Conservation (phyloP, 2,888 invertebrate genomes). For the Nymphalis c-album region DNA sequence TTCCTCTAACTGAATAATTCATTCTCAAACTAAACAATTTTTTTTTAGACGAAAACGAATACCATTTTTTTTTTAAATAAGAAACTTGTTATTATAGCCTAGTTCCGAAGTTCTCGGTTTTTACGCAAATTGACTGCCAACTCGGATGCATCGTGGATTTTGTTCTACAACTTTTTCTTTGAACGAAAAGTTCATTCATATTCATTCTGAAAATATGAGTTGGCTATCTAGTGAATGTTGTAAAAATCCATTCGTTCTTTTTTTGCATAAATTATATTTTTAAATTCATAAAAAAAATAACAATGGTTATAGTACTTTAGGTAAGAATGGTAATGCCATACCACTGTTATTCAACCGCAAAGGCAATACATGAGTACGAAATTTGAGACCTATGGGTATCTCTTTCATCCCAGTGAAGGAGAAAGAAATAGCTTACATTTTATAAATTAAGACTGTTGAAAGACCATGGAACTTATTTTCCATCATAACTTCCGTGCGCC, state of each 20-base stretch:
- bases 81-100: constrained; percentile 26
- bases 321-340: too few relatives aligned
- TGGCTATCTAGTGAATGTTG: constrained; percentile 24
- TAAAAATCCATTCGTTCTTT: constrained; percentile 5
- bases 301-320: too few relatives aligned
- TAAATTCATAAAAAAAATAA: too few relatives aligned
- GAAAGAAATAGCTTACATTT: too few relatives aligned
- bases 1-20: neutral
- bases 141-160: constrained; percentile 32
- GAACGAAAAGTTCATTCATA: constrained; percentile 32
- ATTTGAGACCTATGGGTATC: too few relatives aligned
- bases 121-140: constrained; percentile 36
- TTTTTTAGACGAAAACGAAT: constrained; percentile 8
- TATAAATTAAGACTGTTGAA: too few relatives aligned
- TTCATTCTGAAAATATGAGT: constrained; percentile 28
- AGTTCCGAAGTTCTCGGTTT: constrained; percentile 29
- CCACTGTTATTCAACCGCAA: too few relatives aligned
- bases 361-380: too few relatives aligned
- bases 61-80: constrained; percentile 16
- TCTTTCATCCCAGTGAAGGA: too few relatives aligned
- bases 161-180: constrained; percentile 37
- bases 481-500: too few relatives aligned
- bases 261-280: neutral
- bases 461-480: too few relatives aligned
- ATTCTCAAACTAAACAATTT: neutral